phyloP scores from a whole-genome alignment of 2,797 vertebrate genomes.

The Capromys pilorides region DNA sequence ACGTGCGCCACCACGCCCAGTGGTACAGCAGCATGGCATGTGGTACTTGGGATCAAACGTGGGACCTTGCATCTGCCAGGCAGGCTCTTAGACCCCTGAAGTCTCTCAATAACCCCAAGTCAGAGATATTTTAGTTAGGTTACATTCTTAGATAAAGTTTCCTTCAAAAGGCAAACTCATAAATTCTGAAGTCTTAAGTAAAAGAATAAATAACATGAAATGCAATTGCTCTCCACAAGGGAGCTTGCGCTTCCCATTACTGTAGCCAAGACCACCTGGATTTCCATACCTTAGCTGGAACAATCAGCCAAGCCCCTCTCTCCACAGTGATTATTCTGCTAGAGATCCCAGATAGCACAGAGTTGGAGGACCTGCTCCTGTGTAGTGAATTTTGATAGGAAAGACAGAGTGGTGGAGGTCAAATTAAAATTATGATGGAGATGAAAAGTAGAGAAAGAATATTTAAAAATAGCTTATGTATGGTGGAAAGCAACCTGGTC shows the following conservation, averaged over 20 bases:
- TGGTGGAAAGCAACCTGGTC: not conserved
- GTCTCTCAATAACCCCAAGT: not conserved
- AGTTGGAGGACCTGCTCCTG: not conserved
- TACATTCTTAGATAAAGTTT: not conserved
- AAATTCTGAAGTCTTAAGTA: slow-evolving; percentile 14
- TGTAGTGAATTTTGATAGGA: not conserved
- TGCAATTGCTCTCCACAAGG: not conserved
- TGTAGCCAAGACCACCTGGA: too few species aligned
- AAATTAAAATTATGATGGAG: not conserved
- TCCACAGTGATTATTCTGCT: not conserved
- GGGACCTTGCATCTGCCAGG: too few species aligned
- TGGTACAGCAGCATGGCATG: too few species aligned
- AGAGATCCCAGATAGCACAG: not conserved
- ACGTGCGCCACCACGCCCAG: too few species aligned
- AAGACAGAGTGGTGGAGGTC: not conserved
- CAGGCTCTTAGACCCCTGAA: too few species aligned
- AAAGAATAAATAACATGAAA: not conserved
- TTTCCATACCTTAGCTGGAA: not conserved
- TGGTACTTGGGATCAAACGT: too few species aligned
- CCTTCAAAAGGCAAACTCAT: not conserved
- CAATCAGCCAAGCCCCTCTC: not conserved
- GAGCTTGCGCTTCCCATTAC: not conserved
- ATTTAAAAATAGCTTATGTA: slow-evolving; percentile 31
- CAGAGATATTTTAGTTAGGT: not conserved
- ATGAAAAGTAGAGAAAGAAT: not conserved